phyloP scores from a whole-genome alignment of 2,888 invertebrate species.

The Camponotus fellah region DNA sequence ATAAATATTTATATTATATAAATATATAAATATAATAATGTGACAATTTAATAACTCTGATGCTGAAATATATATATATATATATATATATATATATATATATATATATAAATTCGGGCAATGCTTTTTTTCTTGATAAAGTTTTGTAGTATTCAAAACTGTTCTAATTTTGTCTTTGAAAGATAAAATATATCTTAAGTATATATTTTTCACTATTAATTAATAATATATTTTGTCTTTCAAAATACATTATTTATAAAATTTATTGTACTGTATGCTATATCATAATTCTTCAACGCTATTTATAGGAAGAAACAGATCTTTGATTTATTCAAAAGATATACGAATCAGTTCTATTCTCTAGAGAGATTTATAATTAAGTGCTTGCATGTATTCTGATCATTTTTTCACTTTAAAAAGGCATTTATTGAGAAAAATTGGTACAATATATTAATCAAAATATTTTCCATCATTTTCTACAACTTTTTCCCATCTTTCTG shows the following conservation, averaged over 20 bases:
- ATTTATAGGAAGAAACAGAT: not conserved
- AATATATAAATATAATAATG: not conserved
- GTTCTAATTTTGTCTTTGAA: not conserved
- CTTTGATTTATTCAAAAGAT: slow-evolving; percentile 2
- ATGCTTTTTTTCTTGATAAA: not conserved
- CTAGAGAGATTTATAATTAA: slow-evolving; percentile 38
- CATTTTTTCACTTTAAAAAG: too few species aligned
- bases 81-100: too few species aligned
- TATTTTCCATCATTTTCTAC: too few species aligned
- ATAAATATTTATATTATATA: not conserved
- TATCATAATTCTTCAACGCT: not conserved
- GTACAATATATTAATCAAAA: too few species aligned
- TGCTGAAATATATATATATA: too few species aligned
- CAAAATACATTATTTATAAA: not conserved
- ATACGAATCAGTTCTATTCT: slow-evolving; percentile 14
- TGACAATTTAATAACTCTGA: not conserved
- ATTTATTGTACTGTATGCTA: not conserved
- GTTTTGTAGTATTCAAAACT: not conserved
- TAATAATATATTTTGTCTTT: not conserved
- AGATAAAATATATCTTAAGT: not conserved
- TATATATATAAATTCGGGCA: too few species aligned
- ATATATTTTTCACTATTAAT: not conserved
- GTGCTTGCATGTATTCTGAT: too few species aligned
- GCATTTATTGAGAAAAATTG: too few species aligned
- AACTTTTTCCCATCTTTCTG: too few species aligned